Conservation (phyloP, 2,888 invertebrate species). For the Perizoma flavofasciatum region DNA sequence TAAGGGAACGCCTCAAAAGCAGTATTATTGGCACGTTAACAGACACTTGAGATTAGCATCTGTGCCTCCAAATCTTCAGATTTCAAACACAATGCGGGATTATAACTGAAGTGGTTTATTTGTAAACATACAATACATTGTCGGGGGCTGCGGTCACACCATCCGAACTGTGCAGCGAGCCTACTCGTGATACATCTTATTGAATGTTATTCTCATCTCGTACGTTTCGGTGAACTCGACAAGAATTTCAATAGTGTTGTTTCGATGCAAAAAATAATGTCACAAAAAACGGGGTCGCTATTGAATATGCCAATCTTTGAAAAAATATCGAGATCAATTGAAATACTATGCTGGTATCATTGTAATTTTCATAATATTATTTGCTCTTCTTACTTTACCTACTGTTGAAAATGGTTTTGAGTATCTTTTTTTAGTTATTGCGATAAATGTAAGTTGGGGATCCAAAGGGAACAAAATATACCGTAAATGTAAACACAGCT, state of each 20-base stretch:
- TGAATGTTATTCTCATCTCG: conserved; percentile 67
- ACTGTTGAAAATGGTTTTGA: neutral
- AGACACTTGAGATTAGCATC: conserved; percentile 84
- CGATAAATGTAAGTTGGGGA: neutral
- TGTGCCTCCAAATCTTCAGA: conserved; percentile 74
- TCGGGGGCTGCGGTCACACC: conserved; percentile 67
- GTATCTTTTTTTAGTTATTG: too few species aligned
- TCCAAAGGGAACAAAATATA: conserved; percentile 1
- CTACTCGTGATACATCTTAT: conserved; percentile 73
- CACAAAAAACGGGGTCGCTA: conserved; percentile 36
- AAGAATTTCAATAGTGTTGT: conserved; percentile 57
- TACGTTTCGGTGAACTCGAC: conserved; percentile 75
- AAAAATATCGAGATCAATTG: conserved; percentile 13
- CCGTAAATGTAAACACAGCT: conserved; percentile 31
- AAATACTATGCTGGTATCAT: conserved; percentile 11
- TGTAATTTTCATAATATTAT: neutral
- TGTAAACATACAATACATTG: conserved; percentile 80
- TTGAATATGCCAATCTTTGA: conserved; percentile 16
- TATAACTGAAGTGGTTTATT: conserved; percentile 80
- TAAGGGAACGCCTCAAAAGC: conserved; percentile 69
- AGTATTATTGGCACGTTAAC: conserved; percentile 79
- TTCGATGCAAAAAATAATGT: conserved; percentile 47
- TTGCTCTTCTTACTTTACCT: too few species aligned
- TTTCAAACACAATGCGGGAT: conserved; percentile 78
- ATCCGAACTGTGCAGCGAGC: conserved; percentile 49